Conservation (phyloP, 2,888 invertebrate species). For the Diabrotica balteata region DNA sequence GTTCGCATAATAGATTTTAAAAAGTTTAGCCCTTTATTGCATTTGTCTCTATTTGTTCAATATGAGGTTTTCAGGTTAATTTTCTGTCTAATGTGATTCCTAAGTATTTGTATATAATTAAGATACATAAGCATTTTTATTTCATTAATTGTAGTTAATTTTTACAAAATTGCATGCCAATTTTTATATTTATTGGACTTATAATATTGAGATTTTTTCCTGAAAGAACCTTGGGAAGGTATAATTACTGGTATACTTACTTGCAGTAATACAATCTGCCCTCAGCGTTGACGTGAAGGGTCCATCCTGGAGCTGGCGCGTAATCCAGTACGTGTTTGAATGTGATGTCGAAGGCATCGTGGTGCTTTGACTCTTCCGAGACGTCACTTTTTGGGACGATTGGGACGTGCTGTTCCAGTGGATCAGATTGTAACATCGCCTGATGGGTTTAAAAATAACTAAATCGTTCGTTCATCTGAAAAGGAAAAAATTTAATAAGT, state of each 20-base stretch:
- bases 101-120: no score
- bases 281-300: slow-evolving; percentile 78
- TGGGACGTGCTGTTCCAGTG: slow-evolving; percentile 20
- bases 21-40: no score
- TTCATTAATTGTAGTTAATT: no score
- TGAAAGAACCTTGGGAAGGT: no score
- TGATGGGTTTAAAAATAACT: slow-evolving; percentile 9
- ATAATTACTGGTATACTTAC: slow-evolving; percentile 52
- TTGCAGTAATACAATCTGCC: slow-evolving; percentile 91
- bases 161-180: no score
- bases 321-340: slow-evolving; percentile 59
- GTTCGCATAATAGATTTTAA: no score
- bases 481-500: not conserved
- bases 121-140: no score
- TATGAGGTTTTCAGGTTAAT: no score
- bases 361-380: slow-evolving; percentile 15
- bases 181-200: no score
- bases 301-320: slow-evolving; percentile 71
- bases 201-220: no score
- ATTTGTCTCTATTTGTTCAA: no score
- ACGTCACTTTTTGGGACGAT: slow-evolving; percentile 26
- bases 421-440: slow-evolving; percentile 27
- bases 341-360: slow-evolving; percentile 24
- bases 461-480: slow-evolving; percentile 16
- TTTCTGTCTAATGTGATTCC: no score